phyloP scores from a whole-genome alignment of 2,113 vertebrate species.

The Myrmecobius fasciatus region DNA sequence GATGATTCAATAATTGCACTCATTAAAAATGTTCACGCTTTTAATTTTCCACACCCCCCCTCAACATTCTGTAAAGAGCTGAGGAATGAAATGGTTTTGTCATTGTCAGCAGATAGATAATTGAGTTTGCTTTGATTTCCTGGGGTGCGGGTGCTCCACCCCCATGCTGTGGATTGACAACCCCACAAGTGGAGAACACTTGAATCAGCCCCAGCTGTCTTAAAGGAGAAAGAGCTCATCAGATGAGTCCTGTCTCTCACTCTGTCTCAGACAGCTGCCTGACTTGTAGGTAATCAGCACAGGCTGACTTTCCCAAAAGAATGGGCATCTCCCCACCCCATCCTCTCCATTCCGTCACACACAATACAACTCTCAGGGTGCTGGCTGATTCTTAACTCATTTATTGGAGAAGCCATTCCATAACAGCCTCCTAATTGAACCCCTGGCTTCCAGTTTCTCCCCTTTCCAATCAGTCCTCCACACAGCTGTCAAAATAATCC shows the following conservation, averaged over 20 bases:
- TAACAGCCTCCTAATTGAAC: not conserved
- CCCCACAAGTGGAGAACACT: slow-evolving; percentile 75
- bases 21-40: slow-evolving; percentile 88
- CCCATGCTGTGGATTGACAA: slow-evolving; percentile 75
- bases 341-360: not conserved
- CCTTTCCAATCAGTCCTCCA: not conserved
- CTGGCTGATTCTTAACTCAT: slow-evolving; percentile 48
- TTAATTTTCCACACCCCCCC: slow-evolving; percentile 79
- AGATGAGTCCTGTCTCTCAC: slow-evolving; percentile 38
- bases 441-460: not conserved
- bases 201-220: slow-evolving; percentile 71
- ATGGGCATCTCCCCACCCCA: not conserved
- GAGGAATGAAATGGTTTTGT: slow-evolving; percentile 84
- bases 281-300: slow-evolving; percentile 15
- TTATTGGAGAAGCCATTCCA: slow-evolving; percentile 33
- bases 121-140: slow-evolving; percentile 85
- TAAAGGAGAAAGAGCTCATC: slow-evolving; percentile 62
- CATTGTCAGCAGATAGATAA: slow-evolving; percentile 85
- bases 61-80: slow-evolving; percentile 81
- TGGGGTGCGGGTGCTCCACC: slow-evolving; percentile 72
- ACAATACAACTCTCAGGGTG: slow-evolving; percentile 1
- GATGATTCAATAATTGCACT: slow-evolving; percentile 87
- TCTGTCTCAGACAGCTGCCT: slow-evolving; percentile 36
- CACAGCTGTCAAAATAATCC: not conserved
- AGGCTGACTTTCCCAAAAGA: slow-evolving; percentile 38